phyloP scores from a whole-genome alignment of 30 jellyfish, hydroid and myxozoan species.

The Nemopilema nomurai region DNA sequence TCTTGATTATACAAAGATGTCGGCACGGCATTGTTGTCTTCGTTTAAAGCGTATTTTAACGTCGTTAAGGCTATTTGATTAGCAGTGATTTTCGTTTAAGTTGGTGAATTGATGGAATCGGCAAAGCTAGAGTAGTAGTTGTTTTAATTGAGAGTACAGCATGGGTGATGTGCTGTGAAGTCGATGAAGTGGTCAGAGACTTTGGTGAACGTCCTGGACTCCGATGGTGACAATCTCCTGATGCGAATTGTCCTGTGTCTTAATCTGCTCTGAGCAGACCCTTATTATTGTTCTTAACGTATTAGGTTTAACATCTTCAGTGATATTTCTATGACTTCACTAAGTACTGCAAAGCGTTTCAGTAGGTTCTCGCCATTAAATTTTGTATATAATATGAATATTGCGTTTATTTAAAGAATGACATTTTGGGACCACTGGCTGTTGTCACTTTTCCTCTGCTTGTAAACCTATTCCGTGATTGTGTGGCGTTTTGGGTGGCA shows the following conservation, averaged over 20 bases:
- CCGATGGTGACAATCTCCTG: neutral
- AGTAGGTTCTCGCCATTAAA: neutral
- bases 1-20: no score
- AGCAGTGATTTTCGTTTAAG: no score
- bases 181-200: no score
- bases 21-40: no score
- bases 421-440: conserved; percentile 13
- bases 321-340: neutral
- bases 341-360: neutral
- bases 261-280: neutral
- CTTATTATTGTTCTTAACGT: neutral
- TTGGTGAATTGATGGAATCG: neutral
- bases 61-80: no score
- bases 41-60: no score
- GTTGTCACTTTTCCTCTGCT: neutral
- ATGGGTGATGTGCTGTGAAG: neutral
- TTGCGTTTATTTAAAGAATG: conserved; percentile 11
- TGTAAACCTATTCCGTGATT: neutral
- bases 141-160: neutral
- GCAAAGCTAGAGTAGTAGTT: neutral
- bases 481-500: no score
- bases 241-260: neutral
- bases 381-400: neutral
- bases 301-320: neutral
- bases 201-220: no score